A percentile compares a stretch with the other conserved stretches of the same genome.
Evolutionary conservation across 2,888 invertebrate species (phyloP).

Genomic region (Drosophila paracracens): DNA sequence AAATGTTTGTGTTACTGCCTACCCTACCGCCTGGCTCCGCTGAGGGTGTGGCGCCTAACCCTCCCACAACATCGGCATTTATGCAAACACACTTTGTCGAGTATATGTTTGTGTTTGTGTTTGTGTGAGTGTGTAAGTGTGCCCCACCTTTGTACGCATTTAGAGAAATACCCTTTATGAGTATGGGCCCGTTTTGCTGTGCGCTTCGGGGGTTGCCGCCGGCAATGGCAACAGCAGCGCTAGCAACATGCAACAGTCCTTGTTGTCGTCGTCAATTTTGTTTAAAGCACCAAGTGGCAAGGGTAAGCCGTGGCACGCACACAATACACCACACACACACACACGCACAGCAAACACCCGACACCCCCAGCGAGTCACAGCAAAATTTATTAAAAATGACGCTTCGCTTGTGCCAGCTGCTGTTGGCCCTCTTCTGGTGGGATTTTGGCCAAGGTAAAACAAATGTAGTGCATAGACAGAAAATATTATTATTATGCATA

Average conservation of each 20-base stretch:
- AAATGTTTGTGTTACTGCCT: constrained; percentile 36
- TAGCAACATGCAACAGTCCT: constrained; percentile 58
- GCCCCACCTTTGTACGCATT: constrained; percentile 52
- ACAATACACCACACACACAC: constrained; percentile 18
- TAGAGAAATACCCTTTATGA: constrained; percentile 53
- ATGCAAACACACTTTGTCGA: constrained; percentile 56
- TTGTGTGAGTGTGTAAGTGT: neutral
- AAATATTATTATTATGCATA: constrained; percentile 55
- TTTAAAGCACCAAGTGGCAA: constrained; percentile 28
- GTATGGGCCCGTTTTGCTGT: constrained; percentile 28
- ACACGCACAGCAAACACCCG: constrained; percentile 8
- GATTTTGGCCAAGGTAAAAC: constrained; percentile 48
- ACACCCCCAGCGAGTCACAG: constrained; percentile 28
- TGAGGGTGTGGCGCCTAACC: constrained; percentile 29
- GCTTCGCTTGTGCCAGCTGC: constrained; percentile 23
- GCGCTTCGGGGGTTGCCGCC: constrained; percentile 32
- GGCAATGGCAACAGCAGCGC: constrained; percentile 16
- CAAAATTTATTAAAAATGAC: constrained; percentile 59
- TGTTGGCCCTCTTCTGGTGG: constrained; percentile 16
- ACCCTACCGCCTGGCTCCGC: constrained; percentile 7
- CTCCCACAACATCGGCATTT: constrained; percentile 43
- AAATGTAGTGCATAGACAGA: constrained; percentile 41
- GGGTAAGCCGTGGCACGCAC: constrained; percentile 37
- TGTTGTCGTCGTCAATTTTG: constrained; percentile 35
- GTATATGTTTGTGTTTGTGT: neutral